Percentiles rank a stretch among this genome's conserved stretches.
Conservation (phyloP, 37 sponge, comb jelly and placozoan genomes). For the Mnemiopsis leidyi region DNA sequence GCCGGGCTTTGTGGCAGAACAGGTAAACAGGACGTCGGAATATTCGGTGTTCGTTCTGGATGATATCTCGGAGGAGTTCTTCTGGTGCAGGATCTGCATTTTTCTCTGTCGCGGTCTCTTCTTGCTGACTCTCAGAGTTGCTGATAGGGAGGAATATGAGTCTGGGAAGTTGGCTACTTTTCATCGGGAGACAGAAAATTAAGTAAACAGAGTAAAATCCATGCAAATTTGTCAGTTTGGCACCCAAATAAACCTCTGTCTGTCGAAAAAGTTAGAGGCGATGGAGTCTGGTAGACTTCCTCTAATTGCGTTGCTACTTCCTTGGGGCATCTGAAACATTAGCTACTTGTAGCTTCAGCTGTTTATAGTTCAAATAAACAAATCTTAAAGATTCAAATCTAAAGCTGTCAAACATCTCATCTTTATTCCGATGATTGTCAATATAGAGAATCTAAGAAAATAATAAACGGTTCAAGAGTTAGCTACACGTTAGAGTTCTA, state of each 20-base stretch:
- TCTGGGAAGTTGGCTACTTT: background rate
- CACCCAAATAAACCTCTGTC: conserved; percentile 53
- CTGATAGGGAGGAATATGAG: background rate
- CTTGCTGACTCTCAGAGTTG: background rate
- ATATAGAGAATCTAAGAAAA: no score
- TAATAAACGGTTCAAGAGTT: no score
- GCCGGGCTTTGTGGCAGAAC: conserved; percentile 2
- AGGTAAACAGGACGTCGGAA: background rate
- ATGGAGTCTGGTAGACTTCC: conserved; percentile 26
- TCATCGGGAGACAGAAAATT: background rate
- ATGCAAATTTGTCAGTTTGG: no score
- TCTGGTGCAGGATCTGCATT: background rate
- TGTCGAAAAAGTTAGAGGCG: background rate
- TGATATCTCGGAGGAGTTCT: background rate
- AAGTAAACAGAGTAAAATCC: no score
- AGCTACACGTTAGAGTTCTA: no score
- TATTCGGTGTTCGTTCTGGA: background rate
- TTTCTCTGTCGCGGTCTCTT: background rate
- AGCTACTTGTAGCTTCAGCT: no score
- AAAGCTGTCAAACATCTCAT: no score
- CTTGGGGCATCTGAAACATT: conserved; percentile 26
- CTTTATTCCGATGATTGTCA: no score
- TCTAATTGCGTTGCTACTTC: conserved; percentile 19
- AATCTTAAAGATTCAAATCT: no score
- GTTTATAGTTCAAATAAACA: no score